A percentile compares a stretch with the other conserved stretches of the same genome.
Conservation (phyloP, 1,140 invertebrate species). For the Euura lappo region DNA sequence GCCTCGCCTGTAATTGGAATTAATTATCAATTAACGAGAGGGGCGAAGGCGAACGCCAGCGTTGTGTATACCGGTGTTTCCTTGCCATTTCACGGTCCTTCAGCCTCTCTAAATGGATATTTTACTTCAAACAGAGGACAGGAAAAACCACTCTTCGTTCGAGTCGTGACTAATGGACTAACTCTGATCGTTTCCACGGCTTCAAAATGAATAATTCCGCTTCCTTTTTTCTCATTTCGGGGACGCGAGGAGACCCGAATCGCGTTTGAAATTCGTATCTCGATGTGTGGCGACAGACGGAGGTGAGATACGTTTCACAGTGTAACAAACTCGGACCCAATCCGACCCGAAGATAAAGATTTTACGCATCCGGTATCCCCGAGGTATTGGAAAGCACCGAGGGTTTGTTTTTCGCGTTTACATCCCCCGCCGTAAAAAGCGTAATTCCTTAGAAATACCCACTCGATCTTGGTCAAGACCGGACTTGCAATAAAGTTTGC, state of each 20-base stretch:
- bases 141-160: no score
- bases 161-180: no score
- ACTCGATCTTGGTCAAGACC: no score
- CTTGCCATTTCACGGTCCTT: background rate
- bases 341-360: background rate
- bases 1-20: background rate
- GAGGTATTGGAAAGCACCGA: background rate
- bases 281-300: background rate
- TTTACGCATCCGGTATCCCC: background rate
- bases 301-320: background rate
- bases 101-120: no score
- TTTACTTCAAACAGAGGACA: no score
- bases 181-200: no score
- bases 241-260: background rate
- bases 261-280: background rate
- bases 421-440: background rate
- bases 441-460: background rate
- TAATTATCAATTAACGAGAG: background rate
- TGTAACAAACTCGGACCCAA: constrained; percentile 5
- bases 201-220: background rate
- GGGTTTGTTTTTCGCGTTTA: background rate
- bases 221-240: background rate
- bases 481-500: no score
- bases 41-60: background rate
- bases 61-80: background rate